Evolutionary conservation across 2,113 vertebrate species (phyloP).

Genomic region (Agelaius tricolor): DNA sequence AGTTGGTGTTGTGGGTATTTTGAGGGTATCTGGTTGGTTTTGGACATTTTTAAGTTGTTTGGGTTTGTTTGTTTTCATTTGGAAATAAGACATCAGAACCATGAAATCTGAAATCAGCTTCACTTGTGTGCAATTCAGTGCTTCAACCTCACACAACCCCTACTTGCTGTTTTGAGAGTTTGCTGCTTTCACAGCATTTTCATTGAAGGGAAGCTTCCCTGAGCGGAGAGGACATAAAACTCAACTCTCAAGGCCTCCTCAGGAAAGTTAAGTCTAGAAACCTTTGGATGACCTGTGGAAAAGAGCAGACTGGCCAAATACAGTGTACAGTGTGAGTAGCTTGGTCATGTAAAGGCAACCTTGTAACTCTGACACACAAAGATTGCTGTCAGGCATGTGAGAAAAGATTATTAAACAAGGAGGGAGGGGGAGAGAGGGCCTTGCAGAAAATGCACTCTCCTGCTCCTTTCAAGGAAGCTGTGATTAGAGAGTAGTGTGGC

Average conservation of each 20-base stretch:
- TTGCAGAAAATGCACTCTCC: background rate
- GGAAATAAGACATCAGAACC: background rate
- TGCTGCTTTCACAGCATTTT: background rate
- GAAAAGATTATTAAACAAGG: background rate
- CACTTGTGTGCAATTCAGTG: background rate
- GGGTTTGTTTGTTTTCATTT: background rate
- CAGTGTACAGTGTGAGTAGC: background rate
- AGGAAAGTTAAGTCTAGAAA: background rate
- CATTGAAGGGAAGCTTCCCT: background rate
- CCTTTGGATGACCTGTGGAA: background rate
- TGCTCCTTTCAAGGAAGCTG: background rate
- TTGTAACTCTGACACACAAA: background rate
- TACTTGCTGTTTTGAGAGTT: background rate
- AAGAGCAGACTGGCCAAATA: background rate
- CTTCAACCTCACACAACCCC: background rate
- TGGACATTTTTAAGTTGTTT: background rate
- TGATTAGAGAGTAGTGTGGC: background rate
- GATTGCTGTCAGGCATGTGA: background rate
- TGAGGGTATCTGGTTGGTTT: background rate
- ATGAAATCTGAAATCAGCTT: background rate
- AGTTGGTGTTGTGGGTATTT: background rate
- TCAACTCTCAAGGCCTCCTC: background rate
- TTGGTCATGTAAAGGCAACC: background rate
- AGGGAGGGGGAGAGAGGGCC: no score
- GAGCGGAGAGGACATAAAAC: background rate